Evolutionary conservation across 2,888 invertebrate species (phyloP), one percentile per base, ranked within the genome.

Genomic region (Schizaphis graminum): DNA sequence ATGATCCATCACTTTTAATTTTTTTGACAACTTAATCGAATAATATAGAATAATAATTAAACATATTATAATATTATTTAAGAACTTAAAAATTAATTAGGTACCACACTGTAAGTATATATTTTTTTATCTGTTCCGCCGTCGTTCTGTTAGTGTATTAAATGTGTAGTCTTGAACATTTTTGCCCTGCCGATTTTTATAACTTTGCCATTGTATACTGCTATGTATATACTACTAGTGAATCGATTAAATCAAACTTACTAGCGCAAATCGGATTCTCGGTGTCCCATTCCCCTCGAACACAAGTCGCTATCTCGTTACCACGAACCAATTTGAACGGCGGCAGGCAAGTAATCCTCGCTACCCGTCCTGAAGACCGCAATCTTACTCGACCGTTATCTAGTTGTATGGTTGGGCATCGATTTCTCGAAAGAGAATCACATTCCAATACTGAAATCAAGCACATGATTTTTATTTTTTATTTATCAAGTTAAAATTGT

Each of bases 191-290:
- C 2, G 77, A 77, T 35, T 77, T 77, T 35, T 2, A 21, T 77
- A 35, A 8, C 21, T 77, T 77, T 8, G 8, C 35, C 8, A 77
- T 11, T 35, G 7, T 1, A 77, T 77, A 35, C 21, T 77, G 35
- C 35, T 35, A 35, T 53, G 5, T 49, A 49, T 49, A 0, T 53
- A 53, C 21, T 53, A 21, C 21, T 35, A 35, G 77, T 35, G 35
- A 77, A 35, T 88, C 10, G 21, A 88, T 88, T 44, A 61, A n/a
- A 47, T n/a, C 28, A 89, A 95, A 97, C 98, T 97, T 96, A 98
- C 98, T 97, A 95, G 98, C 97, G 96, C 98, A 98, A 87, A 97
- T 96, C 0, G 98, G 98, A 4, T 96, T 95, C 0, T 96, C 96
- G 5, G 96, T 96, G 95, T 97, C 97, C 98, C 98, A 98, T n/a